Conservation (phyloP, 2,888 invertebrate species). For the Nasonovia ribisnigri region DNA sequence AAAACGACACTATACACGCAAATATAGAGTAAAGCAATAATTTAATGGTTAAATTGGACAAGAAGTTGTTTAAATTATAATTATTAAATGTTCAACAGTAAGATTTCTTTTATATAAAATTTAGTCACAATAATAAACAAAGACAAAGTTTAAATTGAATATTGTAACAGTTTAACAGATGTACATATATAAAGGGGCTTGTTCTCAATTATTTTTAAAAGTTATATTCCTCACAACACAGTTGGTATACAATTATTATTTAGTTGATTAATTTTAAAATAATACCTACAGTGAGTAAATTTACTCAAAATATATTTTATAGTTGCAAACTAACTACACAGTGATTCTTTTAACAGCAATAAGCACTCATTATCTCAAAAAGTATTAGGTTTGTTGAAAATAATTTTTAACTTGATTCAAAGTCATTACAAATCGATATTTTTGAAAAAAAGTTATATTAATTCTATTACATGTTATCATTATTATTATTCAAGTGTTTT, state of each 20-base stretch:
- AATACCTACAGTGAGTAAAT: background rate
- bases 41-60: background rate
- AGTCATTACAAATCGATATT: background rate
- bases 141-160: background rate
- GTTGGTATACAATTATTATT: background rate
- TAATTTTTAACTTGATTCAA: background rate
- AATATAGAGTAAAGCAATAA: background rate
- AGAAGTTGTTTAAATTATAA: constrained; percentile 5
- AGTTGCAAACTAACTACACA: background rate
- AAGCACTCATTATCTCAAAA: background rate
- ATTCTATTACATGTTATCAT: background rate
- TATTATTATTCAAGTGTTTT: background rate
- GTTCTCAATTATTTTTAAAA: background rate
- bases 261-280: background rate
- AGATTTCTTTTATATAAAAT: background rate
- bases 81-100: background rate
- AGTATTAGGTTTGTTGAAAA: background rate
- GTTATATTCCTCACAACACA: background rate
- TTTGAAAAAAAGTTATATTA: background rate
- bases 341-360: background rate
- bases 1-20: background rate
- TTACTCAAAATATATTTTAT: background rate
- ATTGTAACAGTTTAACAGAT: background rate
- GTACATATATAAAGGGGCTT: background rate
- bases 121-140: background rate